Conservation (phyloP, 2,888 invertebrate genomes). For the Colletes collaris region DNA sequence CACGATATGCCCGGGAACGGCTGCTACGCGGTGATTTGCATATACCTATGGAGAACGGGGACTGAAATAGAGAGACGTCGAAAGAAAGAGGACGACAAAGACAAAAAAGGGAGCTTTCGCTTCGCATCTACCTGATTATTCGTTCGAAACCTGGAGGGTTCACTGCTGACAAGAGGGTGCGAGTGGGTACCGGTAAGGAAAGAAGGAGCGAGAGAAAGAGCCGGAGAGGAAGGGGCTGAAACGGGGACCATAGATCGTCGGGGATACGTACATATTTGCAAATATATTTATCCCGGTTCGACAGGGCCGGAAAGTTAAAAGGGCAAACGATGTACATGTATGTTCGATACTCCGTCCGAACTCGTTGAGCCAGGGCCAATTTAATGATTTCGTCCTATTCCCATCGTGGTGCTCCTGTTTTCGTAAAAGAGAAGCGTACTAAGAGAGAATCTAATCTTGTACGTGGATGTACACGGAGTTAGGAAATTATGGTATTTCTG, state of each 20-base stretch:
- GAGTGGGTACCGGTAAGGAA: slow-evolving; percentile 8
- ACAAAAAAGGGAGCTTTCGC: slow-evolving; percentile 48
- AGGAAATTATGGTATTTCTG: slow-evolving; percentile 23
- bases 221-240: slow-evolving; percentile 36
- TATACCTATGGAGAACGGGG: slow-evolving; percentile 65
- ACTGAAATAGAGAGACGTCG: slow-evolving; percentile 29
- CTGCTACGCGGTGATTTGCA: slow-evolving; percentile 73
- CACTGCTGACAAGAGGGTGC: slow-evolving; percentile 56
- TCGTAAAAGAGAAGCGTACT: slow-evolving; percentile 19
- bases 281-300: slow-evolving; percentile 78
- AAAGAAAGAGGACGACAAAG: slow-evolving; percentile 20
- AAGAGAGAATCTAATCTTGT: slow-evolving; percentile 47
- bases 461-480: background rate
- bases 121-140: slow-evolving; percentile 79
- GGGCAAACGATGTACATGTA: slow-evolving; percentile 74
- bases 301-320: slow-evolving; percentile 77
- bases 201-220: slow-evolving; percentile 38
- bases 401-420: slow-evolving; percentile 18
- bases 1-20: slow-evolving; percentile 57
- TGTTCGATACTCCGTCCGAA: slow-evolving; percentile 70
- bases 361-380: slow-evolving; percentile 78
- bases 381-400: slow-evolving; percentile 75
- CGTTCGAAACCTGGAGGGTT: slow-evolving; percentile 66
- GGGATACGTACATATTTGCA: slow-evolving; percentile 79
- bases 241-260: slow-evolving; percentile 61